Evolutionary conservation across 23 tunicate genomes (phyloP).

Genomic region (Aplidium turbinatum): DNA sequence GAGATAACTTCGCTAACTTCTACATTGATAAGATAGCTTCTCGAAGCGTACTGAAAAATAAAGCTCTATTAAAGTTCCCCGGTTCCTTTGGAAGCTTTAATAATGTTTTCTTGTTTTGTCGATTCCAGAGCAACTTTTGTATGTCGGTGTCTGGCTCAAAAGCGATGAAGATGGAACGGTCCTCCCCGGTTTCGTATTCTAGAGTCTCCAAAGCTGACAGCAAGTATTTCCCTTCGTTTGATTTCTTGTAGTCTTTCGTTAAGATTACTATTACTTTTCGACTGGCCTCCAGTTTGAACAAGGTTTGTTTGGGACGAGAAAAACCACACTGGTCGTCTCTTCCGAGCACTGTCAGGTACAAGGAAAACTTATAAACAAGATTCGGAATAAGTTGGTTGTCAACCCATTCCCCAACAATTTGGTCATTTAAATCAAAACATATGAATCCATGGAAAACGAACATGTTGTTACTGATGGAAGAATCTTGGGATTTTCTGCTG

Average conservation of each 20-base stretch:
- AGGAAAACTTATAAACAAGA: not conserved
- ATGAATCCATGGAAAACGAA: not conserved
- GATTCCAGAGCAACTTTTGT: too few relatives aligned
- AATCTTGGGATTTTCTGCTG: not conserved
- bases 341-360: not conserved
- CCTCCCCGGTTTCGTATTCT: slow-evolving; percentile 4
- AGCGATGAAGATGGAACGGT: slow-evolving; percentile 2
- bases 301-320: not conserved
- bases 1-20: too few relatives aligned
- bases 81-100: too few relatives aligned
- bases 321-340: slow-evolving; percentile 37
- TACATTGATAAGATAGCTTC: too few relatives aligned
- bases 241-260: slow-evolving; percentile 1
- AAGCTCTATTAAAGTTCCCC: too few relatives aligned
- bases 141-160: too few relatives aligned
- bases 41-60: too few relatives aligned
- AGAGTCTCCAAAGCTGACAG: slow-evolving; percentile 24
- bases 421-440: not conserved
- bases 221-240: slow-evolving; percentile 10
- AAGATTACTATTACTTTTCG: slow-evolving; percentile 23
- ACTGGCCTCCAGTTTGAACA: slow-evolving; percentile 14
- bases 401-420: not conserved
- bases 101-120: too few relatives aligned
- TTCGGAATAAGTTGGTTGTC: not conserved
- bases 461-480: too few relatives aligned